Evolutionary conservation across 2,797 vertebrate genomes (phyloP).

Genomic region (Poeciliopsis gracilis): DNA sequence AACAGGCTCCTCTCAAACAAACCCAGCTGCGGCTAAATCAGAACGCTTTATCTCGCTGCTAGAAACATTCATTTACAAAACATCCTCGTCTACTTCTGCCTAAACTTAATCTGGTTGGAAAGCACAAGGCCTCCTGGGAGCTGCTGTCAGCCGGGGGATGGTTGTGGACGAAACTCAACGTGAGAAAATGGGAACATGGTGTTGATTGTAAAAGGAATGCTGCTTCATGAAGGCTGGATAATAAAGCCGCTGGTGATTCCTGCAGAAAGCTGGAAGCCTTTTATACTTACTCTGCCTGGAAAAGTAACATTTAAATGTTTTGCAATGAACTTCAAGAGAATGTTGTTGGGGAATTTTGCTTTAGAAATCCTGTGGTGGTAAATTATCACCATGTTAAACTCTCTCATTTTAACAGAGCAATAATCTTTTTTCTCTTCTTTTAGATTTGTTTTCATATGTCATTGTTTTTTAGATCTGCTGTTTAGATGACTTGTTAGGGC

Average conservation of each 20-base stretch:
- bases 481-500: not conserved
- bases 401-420: not conserved
- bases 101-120: constrained; percentile 24
- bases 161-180: constrained; percentile 14
- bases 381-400: not conserved
- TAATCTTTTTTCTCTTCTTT: not conserved
- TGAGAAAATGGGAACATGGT: constrained; percentile 31
- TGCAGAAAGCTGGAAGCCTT: not conserved
- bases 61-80: constrained; percentile 34
- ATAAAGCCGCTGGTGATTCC: not conserved
- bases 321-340: not conserved
- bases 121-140: constrained; percentile 33
- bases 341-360: not conserved
- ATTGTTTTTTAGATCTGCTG: not conserved
- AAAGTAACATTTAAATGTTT: not conserved
- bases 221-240: constrained; percentile 19
- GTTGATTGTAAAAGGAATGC: constrained; percentile 18
- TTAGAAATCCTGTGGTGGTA: not conserved
- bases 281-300: not conserved
- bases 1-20: constrained; percentile 30
- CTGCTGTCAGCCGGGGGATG: constrained; percentile 17
- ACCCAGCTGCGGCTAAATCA: constrained; percentile 22
- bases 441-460: not conserved
- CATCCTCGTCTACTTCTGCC: constrained; percentile 12
- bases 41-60: constrained; percentile 10